phyloP scores from a whole-genome alignment of 1,140 invertebrate genomes.

The Halotydeus destructor region DNA sequence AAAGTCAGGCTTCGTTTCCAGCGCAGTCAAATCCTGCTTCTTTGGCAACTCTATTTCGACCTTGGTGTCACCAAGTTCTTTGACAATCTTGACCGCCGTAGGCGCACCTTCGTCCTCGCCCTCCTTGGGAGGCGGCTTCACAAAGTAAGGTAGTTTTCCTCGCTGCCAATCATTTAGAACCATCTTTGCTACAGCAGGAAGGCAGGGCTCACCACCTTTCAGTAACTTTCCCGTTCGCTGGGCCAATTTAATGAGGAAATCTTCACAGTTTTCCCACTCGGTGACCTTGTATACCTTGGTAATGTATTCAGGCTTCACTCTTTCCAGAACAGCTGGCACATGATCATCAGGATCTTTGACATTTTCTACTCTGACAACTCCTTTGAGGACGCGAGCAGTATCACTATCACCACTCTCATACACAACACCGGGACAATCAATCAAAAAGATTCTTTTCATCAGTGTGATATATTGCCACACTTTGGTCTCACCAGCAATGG shows the following conservation, averaged over 20 bases:
- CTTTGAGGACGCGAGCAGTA: conserved; percentile 84
- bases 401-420: conserved; percentile 72
- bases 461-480: conserved; percentile 97
- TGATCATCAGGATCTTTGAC: conserved; percentile 88
- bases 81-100: neutral
- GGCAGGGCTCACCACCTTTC: conserved; percentile 88
- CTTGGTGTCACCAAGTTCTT: neutral
- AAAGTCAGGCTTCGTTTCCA: conserved; percentile 47
- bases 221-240: conserved; percentile 63
- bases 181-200: conserved; percentile 69
- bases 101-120: neutral
- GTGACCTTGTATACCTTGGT: conserved; percentile 71
- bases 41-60: neutral
- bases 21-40: conserved; percentile 54
- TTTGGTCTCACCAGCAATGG: conserved; percentile 97
- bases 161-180: conserved; percentile 96
- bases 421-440: conserved; percentile 97
- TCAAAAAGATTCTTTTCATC: conserved; percentile 89
- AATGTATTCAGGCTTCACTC: conserved; percentile 75
- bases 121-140: conserved; percentile 39
- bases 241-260: conserved; percentile 84
- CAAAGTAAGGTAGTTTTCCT: conserved; percentile 86
- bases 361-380: conserved; percentile 57
- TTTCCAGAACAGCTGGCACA: conserved; percentile 56
- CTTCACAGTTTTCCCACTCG: conserved; percentile 38